phyloP scores from a whole-genome alignment of 2,113 vertebrate genomes.

The Anguilla japonica region DNA sequence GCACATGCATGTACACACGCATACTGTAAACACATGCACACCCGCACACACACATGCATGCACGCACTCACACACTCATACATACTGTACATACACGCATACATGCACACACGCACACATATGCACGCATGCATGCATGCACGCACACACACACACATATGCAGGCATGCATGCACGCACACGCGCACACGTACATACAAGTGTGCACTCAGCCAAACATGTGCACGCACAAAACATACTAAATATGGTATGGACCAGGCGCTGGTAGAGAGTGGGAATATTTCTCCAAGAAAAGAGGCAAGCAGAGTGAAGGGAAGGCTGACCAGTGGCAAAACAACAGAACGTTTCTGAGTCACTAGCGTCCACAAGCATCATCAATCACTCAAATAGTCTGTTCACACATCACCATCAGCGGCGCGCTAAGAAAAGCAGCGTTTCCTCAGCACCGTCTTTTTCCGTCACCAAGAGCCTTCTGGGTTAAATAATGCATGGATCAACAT shows the following conservation, averaged over 20 bases:
- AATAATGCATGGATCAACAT: background rate
- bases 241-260: background rate
- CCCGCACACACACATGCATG: background rate
- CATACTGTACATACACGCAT: too few species aligned
- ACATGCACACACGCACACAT: background rate
- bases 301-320: background rate
- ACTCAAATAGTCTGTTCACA: background rate
- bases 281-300: background rate
- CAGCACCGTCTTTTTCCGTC: background rate
- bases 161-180: background rate
- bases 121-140: background rate
- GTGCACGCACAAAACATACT: background rate
- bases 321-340: background rate
- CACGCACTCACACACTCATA: background rate
- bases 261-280: too few species aligned
- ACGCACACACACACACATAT: background rate
- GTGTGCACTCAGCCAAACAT: background rate
- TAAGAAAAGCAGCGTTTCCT: background rate
- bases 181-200: background rate
- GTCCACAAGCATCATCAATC: background rate
- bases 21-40: background rate
- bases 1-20: background rate
- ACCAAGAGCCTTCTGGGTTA: background rate
- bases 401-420: background rate
- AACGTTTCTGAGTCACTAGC: background rate